Percentiles rank a stretch among this genome's conserved stretches.
Conservation (phyloP, 2,888 invertebrate genomes). For the Patella caerulea region DNA sequence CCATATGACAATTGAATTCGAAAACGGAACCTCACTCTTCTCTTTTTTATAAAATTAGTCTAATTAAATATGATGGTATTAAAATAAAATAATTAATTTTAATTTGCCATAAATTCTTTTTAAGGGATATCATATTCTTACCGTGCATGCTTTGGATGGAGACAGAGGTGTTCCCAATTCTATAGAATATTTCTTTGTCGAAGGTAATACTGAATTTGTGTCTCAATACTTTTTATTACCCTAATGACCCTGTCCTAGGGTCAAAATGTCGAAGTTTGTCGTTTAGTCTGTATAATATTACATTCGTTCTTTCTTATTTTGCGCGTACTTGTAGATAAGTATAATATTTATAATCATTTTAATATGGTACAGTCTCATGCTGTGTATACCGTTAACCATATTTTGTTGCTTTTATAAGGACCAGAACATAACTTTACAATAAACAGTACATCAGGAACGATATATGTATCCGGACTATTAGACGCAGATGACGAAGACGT, state of each 20-base stretch:
- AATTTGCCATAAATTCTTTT: background rate
- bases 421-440: background rate
- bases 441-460: conserved; percentile 1
- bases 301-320: conserved; percentile 15
- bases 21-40: no score
- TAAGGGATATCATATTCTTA: no score
- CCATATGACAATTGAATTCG: no score
- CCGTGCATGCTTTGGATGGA: conserved; percentile 79
- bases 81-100: background rate
- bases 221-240: background rate
- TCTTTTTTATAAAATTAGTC: no score
- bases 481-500: conserved; percentile 24
- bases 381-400: no score
- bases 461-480: conserved; percentile 17
- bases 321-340: conserved; percentile 32
- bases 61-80: background rate
- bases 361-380: background rate
- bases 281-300: background rate
- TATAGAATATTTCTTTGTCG: conserved; percentile 36
- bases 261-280: background rate
- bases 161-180: conserved; percentile 77
- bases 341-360: background rate
- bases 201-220: conserved; percentile 18
- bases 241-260: background rate
- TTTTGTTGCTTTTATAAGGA: background rate